These are phyloP conservation scores for Lytechinus variegatus DNA, from an alignment of 35 echinoderm and acorn worm genomes.

Conservation along the genomic window DNA sequence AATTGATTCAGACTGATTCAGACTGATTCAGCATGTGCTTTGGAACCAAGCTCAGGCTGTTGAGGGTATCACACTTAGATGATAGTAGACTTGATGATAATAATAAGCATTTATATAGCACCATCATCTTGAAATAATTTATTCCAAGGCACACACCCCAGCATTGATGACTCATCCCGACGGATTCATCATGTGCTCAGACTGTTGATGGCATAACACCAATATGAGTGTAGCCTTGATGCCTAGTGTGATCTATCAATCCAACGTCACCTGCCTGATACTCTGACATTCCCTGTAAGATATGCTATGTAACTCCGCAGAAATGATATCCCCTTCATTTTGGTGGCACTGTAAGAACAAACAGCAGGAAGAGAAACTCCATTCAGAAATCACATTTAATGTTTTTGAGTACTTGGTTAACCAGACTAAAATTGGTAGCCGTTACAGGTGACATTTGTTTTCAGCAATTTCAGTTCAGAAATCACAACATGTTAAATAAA, in stretches of 20 bases:
- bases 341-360: conserved; percentile 47
- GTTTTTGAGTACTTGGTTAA: not conserved
- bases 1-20: too few relatives aligned
- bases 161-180: too few relatives aligned
- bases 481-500: not conserved
- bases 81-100: too few relatives aligned
- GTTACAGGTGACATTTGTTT: not conserved
- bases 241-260: not conserved
- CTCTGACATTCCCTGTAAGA: conserved; percentile 42
- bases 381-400: not conserved
- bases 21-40: too few relatives aligned
- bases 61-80: too few relatives aligned
- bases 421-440: not conserved
- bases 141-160: too few relatives aligned
- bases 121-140: too few relatives aligned
- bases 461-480: not conserved
- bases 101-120: too few relatives aligned
- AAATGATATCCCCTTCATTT: conserved; percentile 47
- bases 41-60: too few relatives aligned
- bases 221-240: not conserved
- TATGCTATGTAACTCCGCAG: conserved; percentile 58
- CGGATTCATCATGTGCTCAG: not conserved
- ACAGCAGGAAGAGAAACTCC: not conserved
- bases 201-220: not conserved
- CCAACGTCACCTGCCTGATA: conserved; percentile 14